Conservation (phyloP, 1,140 invertebrate genomes). For the roundworm (Caenorhabditis elegans) region WBcel235 BX284605.5:6761501-6762000, state of each 20-base stretch:
- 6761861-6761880: not conserved
- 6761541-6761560: constrained; percentile 15
- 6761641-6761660: no score
- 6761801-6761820: not conserved
- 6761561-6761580: constrained; percentile 7
- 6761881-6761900: not conserved
- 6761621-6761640: no score
- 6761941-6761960: not conserved
- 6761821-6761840: not conserved
- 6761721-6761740: no score
- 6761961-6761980: not conserved
- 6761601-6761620: not conserved
- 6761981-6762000: not conserved
- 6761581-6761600: not conserved
- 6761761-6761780: not conserved
- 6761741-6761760: no score
- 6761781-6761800: not conserved
- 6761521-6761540: not conserved
- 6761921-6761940: not conserved
- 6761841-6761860: not conserved
- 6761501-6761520: not conserved
- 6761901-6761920: not conserved
- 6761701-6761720: no score
- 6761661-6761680: no score
- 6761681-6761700: no score